Percentiles rank a stretch among this genome's conserved stretches.
phyloP scores from a whole-genome alignment of 2,888 invertebrate genomes.

The Gibbula magus region DNA sequence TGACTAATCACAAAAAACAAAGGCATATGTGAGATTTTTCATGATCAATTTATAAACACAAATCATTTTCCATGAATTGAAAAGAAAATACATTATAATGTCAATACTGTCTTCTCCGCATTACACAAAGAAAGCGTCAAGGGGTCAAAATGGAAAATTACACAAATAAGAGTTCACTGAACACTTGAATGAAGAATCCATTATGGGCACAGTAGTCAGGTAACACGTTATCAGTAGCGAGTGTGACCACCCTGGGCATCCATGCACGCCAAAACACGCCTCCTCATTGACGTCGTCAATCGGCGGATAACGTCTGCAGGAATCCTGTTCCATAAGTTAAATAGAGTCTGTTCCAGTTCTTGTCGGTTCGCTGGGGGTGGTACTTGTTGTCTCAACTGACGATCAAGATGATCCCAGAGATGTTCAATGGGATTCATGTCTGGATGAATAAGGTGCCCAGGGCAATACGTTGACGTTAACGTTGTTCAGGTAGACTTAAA shows the following conservation, averaged over 20 bases:
- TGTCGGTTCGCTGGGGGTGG: not conserved
- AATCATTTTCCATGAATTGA: not conserved
- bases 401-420: constrained; percentile 17
- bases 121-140: not conserved
- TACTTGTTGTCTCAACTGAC: constrained; percentile 18
- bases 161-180: no score
- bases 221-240: no score
- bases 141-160: not conserved
- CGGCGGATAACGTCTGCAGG: not conserved
- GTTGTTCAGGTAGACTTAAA: not conserved
- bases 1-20: no score
- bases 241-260: no score
- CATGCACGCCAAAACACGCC: not conserved
- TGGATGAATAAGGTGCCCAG: not conserved
- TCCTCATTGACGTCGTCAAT: no score
- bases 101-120: not conserved
- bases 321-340: not conserved
- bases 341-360: not conserved
- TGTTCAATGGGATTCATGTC: constrained; percentile 18
- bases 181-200: no score
- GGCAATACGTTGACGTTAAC: constrained; percentile 23
- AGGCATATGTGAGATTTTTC: not conserved
- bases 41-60: not conserved
- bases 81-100: not conserved
- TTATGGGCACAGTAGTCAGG: no score